Base-by-base conservation (phyloP, 2,113 vertebrate species). In the Dolichallabes microphthalmus region DNA sequence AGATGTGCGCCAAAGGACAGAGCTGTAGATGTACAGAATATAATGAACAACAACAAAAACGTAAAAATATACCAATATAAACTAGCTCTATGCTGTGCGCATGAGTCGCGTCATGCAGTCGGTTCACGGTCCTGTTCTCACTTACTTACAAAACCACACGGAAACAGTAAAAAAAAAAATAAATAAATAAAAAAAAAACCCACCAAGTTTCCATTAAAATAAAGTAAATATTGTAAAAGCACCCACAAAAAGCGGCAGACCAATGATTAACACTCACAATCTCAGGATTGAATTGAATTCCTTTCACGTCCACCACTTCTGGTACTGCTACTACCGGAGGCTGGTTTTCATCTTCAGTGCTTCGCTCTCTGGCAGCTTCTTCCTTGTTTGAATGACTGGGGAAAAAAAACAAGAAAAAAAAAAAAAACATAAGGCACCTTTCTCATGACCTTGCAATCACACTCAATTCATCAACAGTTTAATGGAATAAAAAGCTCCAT, bases 301-400 rank as follows among this genome's bases (percentile, higher is more conserved):
- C 86, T 10, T 75, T 80, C 45, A 68, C 63, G 22, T 86, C 64
- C 11, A 19, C 7, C 20, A 68, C 27, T 30, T 68, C 80, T 64
- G 80, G 80, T 52, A 57, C 69, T 27, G 76, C 50, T n/a, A 52
- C 58, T 61, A 35, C 73, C 57, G 53, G 71, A 9, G 52, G 39
- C 50, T 87, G 76, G 39, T 15, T 88, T 68, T 64, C 55, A 52
- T 80, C 88, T 32, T 27, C 66, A 32, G 80, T 63, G 11, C 58
- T 52, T 22, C 5, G 30, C 55, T 83, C 81, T n/a, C 19, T 73
- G 13, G 17, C 68, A 30, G 52, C 82, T 76, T 58, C 61, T 27
- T 82, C 77, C 77, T 80, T 88, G 83, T 82, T 86, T 35, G 68
- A 79, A 55, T 50, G 75, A 55, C 20, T 45, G 45, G 0, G 2